A percentile compares a stretch with the other conserved stretches of the same genome.
phyloP scores from a whole-genome alignment of 2,113 vertebrate species.

The Crypturellus undulatus region DNA sequence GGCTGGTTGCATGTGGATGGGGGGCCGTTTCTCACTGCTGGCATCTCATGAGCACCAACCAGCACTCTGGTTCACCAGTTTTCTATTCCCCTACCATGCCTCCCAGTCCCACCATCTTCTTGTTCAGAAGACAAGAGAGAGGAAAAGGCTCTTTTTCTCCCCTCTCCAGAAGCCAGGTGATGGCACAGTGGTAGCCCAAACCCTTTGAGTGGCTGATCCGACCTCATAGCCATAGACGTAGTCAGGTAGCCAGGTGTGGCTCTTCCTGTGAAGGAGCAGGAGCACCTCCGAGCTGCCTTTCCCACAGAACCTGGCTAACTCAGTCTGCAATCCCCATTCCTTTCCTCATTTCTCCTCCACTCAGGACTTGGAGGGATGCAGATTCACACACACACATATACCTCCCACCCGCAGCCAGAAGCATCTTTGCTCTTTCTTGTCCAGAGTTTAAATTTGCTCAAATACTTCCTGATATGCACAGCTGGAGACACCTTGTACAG shows the following conservation, averaged over 20 bases:
- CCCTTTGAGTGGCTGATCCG: neutral
- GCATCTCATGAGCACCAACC: too few relatives aligned
- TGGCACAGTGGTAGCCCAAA: neutral
- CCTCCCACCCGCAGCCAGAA: neutral
- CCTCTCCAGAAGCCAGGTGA: neutral
- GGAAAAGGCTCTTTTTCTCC: neutral
- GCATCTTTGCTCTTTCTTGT: neutral
- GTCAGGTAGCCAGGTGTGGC: neutral
- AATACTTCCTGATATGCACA: neutral
- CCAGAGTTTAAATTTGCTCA: neutral
- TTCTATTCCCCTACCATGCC: neutral
- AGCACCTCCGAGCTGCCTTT: neutral
- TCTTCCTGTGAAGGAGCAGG: neutral
- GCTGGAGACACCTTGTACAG: neutral
- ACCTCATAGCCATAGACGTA: too few relatives aligned
- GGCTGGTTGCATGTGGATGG: rapidly evolving
- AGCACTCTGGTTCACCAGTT: neutral
- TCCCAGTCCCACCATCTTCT: too few relatives aligned
- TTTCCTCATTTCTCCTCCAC: neutral
- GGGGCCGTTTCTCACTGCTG: neutral
- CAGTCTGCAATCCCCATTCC: neutral
- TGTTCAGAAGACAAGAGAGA: neutral
- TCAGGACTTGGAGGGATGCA: neutral
- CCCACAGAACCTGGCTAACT: neutral
- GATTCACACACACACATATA: too few relatives aligned